These are phyloP conservation scores for Agrypnia vestita DNA, from an alignment of 1,140 invertebrate genomes.

Conservation along the genomic window DNA sequence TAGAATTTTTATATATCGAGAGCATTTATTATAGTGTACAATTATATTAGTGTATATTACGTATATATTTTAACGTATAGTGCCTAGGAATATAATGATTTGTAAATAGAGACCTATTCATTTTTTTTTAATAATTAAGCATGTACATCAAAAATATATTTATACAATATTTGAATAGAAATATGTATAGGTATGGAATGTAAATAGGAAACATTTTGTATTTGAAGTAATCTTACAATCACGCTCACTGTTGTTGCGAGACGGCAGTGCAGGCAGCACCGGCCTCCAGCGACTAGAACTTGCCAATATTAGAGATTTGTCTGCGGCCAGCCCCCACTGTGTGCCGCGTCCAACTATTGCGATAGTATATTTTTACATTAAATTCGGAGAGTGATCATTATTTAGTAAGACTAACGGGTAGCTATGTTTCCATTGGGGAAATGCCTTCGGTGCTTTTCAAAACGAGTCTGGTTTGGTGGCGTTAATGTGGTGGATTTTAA, in stretches of 20 bases:
- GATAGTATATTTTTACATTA: too few species aligned
- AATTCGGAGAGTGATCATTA: too few species aligned
- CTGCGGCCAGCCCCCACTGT: too few species aligned
- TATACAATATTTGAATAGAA: not conserved
- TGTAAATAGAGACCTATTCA: slow-evolving; percentile 27
- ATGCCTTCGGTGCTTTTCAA: slow-evolving; percentile 10
- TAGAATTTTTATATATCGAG: slow-evolving; percentile 1
- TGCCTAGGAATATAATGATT: slow-evolving; percentile 29
- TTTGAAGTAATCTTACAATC: too few species aligned
- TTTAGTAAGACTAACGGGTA: too few species aligned
- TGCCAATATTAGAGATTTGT: too few species aligned
- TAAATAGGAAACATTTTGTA: not conserved
- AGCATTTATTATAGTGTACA: slow-evolving; percentile 6
- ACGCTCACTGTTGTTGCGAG: too few species aligned
- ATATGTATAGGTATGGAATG: not conserved
- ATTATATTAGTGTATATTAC: slow-evolving; percentile 42
- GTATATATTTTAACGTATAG: slow-evolving; percentile 13
- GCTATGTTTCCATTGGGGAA: too few species aligned
- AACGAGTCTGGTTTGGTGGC: not conserved
- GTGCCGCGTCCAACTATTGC: too few species aligned
- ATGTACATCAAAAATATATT: slow-evolving; percentile 29
- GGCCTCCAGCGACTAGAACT: too few species aligned
- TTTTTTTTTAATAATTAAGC: not conserved
- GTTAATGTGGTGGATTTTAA: slow-evolving; percentile 12
- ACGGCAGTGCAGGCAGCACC: too few species aligned